phyloP scores from a whole-genome alignment of 2,113 vertebrate genomes.

The Onychostruthus taczanowskii region DNA sequence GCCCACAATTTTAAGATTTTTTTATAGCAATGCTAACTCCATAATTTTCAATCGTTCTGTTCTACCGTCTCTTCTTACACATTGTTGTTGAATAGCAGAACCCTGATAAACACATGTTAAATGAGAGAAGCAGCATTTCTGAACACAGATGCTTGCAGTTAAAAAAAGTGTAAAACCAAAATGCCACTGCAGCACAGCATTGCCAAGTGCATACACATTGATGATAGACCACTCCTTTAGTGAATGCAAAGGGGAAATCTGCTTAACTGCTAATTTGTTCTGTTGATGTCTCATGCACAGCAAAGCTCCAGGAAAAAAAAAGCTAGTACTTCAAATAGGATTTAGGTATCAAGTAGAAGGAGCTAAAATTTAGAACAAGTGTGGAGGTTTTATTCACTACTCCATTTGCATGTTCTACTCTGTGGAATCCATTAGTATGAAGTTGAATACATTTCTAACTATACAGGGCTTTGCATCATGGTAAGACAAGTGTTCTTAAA shows the following conservation, averaged over 20 bases:
- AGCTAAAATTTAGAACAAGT: neutral
- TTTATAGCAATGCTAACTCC: neutral
- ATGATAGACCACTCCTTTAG: neutral
- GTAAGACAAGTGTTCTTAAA: neutral
- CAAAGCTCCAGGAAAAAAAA: neutral
- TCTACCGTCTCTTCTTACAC: neutral
- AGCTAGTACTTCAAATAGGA: neutral
- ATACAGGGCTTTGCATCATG: neutral
- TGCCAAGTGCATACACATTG: neutral
- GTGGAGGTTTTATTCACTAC: neutral
- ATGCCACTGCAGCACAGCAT: neutral
- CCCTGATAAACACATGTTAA: neutral
- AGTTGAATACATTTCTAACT: neutral
- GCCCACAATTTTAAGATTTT: neutral
- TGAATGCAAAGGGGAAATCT: neutral
- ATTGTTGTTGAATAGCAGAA: neutral
- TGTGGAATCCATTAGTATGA: neutral
- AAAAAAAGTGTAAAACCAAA: neutral
- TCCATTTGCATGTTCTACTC: neutral
- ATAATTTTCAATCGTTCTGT: neutral
- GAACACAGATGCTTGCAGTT: neutral
- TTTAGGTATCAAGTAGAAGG: neutral
- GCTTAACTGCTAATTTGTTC: neutral
- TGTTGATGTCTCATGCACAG: neutral
- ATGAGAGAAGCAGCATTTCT: neutral